phyloP scores from a whole-genome alignment of 2,113 vertebrate species.

The Boulengeromyrus knoepffleri region DNA sequence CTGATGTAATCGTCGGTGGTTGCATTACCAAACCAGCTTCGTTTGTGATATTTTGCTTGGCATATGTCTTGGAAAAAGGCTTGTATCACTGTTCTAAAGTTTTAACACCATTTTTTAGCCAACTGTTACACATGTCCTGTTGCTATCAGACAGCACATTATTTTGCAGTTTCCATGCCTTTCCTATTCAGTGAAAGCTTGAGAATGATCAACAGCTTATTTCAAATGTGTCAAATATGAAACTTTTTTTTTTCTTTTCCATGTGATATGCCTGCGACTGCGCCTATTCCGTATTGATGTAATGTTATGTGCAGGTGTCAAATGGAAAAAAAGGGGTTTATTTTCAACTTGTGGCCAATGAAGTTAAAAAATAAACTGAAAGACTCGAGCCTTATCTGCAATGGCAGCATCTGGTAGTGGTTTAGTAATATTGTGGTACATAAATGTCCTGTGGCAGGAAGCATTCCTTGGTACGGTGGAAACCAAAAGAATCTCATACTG shows the following conservation, averaged over 20 bases:
- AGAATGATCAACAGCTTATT: neutral
- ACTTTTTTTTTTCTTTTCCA: neutral
- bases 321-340: neutral
- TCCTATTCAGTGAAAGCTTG: neutral
- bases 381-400: neutral
- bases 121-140: constrained; percentile 2
- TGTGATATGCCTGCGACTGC: neutral
- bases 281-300: neutral
- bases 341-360: neutral
- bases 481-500: neutral
- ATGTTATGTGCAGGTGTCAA: neutral
- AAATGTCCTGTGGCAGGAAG: constrained; percentile 3
- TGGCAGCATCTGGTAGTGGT: neutral
- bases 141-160: neutral
- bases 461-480: neutral
- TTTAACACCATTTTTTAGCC: neutral
- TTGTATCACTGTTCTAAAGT: neutral
- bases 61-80: neutral
- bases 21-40: neutral
- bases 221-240: neutral
- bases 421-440: neutral
- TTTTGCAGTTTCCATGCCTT: neutral
- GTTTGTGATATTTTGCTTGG: neutral
- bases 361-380: neutral
- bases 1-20: neutral